These are phyloP conservation scores for Oreohelix idahoensis DNA, from an alignment of 1,140 invertebrate genomes.

Conservation along the genomic window DNA sequence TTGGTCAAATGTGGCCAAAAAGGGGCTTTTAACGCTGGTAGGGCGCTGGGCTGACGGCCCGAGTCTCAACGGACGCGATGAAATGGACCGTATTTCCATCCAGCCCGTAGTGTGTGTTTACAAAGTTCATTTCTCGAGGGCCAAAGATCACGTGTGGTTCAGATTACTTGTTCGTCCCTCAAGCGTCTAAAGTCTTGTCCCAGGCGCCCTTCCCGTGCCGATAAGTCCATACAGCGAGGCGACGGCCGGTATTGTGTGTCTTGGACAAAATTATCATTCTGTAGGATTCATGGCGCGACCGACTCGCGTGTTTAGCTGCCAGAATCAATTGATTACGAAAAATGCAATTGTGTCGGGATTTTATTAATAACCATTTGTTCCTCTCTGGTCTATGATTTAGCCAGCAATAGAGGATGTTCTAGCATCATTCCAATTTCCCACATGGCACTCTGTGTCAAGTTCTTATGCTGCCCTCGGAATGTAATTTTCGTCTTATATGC, in stretches of 20 bases:
- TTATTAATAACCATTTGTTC: slow-evolving; percentile 27
- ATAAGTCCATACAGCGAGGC: slow-evolving; percentile 11
- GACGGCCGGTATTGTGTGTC: slow-evolving; percentile 9
- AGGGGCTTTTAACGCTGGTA: background rate
- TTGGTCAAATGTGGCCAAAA: slow-evolving; percentile 25
- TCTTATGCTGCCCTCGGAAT: background rate
- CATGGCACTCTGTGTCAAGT: background rate
- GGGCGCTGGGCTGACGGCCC: slow-evolving; percentile 27
- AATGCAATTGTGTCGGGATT: slow-evolving; percentile 32
- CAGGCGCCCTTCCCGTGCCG: slow-evolving; percentile 17
- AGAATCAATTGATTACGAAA: slow-evolving; percentile 39
- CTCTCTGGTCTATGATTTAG: slow-evolving; percentile 16
- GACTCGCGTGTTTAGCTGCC: slow-evolving; percentile 8
- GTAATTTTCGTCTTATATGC: slow-evolving; percentile 18
- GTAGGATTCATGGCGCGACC: slow-evolving; percentile 26
- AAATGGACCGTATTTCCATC: slow-evolving; percentile 39
- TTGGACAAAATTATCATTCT: slow-evolving; percentile 24
- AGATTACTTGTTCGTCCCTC: slow-evolving; percentile 35
- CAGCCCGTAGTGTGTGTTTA: slow-evolving; percentile 30
- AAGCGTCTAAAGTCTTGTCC: background rate
- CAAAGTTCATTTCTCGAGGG: slow-evolving; percentile 40
- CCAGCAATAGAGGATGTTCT: slow-evolving; percentile 7
- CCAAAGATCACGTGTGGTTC: slow-evolving; percentile 29
- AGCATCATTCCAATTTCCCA: slow-evolving; percentile 23
- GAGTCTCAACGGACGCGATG: slow-evolving; percentile 16